phyloP scores from a whole-genome alignment of 2,888 invertebrate species.

The Minunthozetes semirufus region DNA sequence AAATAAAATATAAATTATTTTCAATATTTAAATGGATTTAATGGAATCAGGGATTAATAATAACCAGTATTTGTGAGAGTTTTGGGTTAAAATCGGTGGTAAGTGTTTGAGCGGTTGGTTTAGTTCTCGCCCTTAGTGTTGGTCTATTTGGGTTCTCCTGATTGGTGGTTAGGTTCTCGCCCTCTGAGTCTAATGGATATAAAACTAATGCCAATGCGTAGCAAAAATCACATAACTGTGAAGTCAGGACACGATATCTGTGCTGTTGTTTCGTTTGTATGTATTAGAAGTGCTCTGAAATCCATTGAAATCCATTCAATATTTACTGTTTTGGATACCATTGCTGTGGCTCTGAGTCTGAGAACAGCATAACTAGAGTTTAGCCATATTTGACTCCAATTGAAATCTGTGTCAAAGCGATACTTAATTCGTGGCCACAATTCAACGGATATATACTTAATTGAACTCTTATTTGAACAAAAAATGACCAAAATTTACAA shows the following conservation, averaged over 20 bases:
- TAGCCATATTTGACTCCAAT: background rate
- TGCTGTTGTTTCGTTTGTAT: background rate
- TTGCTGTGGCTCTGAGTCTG: background rate
- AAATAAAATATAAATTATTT: no score
- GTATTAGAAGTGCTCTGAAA: background rate
- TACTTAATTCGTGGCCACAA: constrained; percentile 17
- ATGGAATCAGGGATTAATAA: no score
- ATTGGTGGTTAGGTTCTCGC: background rate
- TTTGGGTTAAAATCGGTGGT: no score
- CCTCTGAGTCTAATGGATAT: background rate
- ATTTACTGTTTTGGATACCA: no score
- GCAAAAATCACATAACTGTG: constrained; percentile 13
- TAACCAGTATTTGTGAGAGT: no score
- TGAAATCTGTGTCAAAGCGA: constrained; percentile 6
- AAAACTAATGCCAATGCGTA: constrained; percentile 13
- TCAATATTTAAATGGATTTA: no score
- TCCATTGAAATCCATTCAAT: background rate
- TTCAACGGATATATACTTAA: background rate
- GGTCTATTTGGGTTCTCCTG: background rate
- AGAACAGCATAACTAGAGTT: background rate
- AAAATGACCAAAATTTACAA: constrained; percentile 12
- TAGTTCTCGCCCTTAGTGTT: no score
- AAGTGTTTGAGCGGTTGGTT: background rate
- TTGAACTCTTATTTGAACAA: background rate
- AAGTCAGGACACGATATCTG: background rate